Evolutionary conservation across 2,113 vertebrate genomes (phyloP), one percentile per base, ranked within the genome.

Genomic region (Hirundichthys speculiger): DNA sequence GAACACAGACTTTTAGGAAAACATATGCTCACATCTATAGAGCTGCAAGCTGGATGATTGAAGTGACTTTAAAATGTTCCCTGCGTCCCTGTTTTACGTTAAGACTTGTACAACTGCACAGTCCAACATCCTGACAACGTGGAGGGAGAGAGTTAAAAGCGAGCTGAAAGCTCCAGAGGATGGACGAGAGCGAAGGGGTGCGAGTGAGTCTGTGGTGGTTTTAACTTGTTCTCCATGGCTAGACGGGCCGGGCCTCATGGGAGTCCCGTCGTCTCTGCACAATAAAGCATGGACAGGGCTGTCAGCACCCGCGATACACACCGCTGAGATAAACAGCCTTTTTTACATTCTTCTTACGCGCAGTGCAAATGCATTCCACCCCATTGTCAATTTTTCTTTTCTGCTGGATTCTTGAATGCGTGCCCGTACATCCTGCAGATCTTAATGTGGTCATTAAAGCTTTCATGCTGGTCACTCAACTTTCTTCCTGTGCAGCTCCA

Each of bases 201-300:
- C 11, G 4, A 10, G 50, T 43, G 20, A 22, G 40, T 38, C 51
- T 20, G n/a, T 43, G 59, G 46, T 66, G 10, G 47, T n/a, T 27
- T 24, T 50, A 60, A 52, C 56, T 73, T 72, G 46, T 70, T 77
- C 61, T 73, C 77, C 70, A 71, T 82, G 89, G 85, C 84, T 82
- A 88, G 86, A 90, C 80, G 39, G 55, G 56, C 55, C 34, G 40
- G 55, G 60, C 77, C 79, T 75, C 57, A 6, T 60, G 73, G 85
- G 85, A 85, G 83, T 84, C 48, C 46, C 11, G 14, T 50, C 42
- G 53, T 82, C 64, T 85, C 74, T 77, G 77, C 77, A 83, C 84
- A 86, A 86, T 88, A 90, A 91, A 91, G 88, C 83, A 90, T 65
- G 73, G 88, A 80, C 54, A 82, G 83, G 75, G 85, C 87, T 90